Conservation (phyloP, 2,888 invertebrate species). For the Euspilapteryx auroguttella region DNA sequence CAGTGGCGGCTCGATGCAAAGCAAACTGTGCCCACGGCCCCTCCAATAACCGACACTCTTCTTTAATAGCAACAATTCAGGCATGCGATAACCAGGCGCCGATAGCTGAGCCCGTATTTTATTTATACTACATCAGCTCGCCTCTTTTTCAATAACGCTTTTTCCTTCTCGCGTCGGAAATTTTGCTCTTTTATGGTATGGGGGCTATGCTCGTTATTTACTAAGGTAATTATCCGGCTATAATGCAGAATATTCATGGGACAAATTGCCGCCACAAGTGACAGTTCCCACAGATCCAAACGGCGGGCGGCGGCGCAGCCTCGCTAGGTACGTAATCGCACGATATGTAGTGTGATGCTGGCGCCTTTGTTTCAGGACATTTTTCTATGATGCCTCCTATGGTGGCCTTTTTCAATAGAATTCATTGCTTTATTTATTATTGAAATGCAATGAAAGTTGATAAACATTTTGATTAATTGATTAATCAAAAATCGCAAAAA, state of each 20-base stretch:
- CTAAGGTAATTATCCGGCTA: slow-evolving; percentile 43
- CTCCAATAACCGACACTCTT: slow-evolving; percentile 52
- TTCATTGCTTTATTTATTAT: no score
- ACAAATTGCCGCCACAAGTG: slow-evolving; percentile 36
- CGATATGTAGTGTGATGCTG: no score
- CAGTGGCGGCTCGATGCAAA: slow-evolving; percentile 38
- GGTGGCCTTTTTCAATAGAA: no score
- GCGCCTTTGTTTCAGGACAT: no score
- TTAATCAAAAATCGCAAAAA: no score
- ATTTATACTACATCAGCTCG: slow-evolving; percentile 58
- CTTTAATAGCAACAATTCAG: slow-evolving; percentile 48
- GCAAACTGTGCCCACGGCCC: slow-evolving; percentile 53
- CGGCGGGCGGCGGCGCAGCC: no score
- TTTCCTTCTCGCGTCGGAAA: slow-evolving; percentile 47
- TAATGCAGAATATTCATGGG: slow-evolving; percentile 38
- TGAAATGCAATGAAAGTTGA: no score
- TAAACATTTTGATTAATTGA: no score
- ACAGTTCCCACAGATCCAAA: slow-evolving; percentile 21
- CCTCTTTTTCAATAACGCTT: slow-evolving; percentile 59
- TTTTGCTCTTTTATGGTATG: slow-evolving; percentile 52
- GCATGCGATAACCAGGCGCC: slow-evolving; percentile 62
- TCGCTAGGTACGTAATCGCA: no score
- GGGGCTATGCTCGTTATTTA: slow-evolving; percentile 48
- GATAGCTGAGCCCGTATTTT: slow-evolving; percentile 62
- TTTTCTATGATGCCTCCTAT: no score